Base-by-base conservation (phyloP, 53 echinoderm and acorn worm genomes). In the Pentamera pediparva region DNA sequence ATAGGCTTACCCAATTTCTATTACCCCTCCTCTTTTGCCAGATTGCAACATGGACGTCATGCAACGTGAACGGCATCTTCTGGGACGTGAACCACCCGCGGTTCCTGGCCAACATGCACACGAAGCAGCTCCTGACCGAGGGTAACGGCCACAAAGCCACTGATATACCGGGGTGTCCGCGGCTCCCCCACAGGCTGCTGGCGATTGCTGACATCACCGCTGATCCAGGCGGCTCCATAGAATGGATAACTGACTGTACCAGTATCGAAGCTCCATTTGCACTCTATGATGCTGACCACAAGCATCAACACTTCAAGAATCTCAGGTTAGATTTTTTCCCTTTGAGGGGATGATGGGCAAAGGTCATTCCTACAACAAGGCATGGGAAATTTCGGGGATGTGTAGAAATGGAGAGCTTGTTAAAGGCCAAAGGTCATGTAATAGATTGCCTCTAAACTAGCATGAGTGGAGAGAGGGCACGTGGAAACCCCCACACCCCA, bases 161-260 rank as follows among this genome's bases (percentile, higher is more conserved):
- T 9, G 76, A 70, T 41, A 31, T 65, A 5, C 85, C 91, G 0
- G 98, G 98, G 20, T 98, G 98, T 37, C 98, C 98, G 21, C 74
- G 84, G 18, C 83, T 98, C 19, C 98, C 98, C 4, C 98, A 98
- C 52, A 85, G 98, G 17, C 86, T 98, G 21, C 80, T 98, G 7
- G 98, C 98, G 32, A 98, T 98, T 78, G 91, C 88, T 59, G 98
- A 98, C 81, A 98, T 98, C 72, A 91, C 98, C 6, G 98, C 98
- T 10, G 98, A 98, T 56, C 98, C 91, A 1, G 98, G 91, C 6
- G 98, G 98, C 32, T 91, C 98, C 56, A 88, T 98, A 20, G 98
- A 98, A 81, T 98, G 91, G 76, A 92, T 98, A 39, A 54, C 82
- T 17, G 89, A 98, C 24, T 88, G 91, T 35, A 92, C 91, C 69